These are phyloP conservation scores for Thunnus albacares DNA, from an alignment of 2,797 vertebrate genomes.

Conservation along the genomic window DNA sequence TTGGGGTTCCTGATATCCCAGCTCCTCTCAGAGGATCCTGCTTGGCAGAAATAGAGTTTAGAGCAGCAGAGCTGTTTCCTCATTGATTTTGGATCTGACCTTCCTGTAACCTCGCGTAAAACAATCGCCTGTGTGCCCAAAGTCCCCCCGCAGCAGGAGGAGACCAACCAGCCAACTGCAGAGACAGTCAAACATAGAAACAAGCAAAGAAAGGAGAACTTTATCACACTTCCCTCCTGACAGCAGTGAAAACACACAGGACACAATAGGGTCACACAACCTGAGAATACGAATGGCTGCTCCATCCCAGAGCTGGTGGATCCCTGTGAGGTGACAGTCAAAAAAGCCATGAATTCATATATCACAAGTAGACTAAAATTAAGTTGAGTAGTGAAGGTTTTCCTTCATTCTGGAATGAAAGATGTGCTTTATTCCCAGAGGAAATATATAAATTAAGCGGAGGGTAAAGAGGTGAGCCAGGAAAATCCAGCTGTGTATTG, in stretches of 20 bases:
- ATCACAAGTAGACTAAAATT: background rate
- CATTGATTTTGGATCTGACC: slow-evolving; percentile 89
- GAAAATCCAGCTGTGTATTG: slow-evolving; percentile 68
- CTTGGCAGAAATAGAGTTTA: slow-evolving; percentile 81
- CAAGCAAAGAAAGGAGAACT: slow-evolving; percentile 65
- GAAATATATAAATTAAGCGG: slow-evolving; percentile 66
- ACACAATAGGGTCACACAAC: slow-evolving; percentile 63
- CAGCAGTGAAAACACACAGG: slow-evolving; percentile 64
- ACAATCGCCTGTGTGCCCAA: slow-evolving; percentile 77
- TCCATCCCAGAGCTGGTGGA: slow-evolving; percentile 49
- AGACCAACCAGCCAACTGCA: slow-evolving; percentile 16
- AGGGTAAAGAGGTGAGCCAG: slow-evolving; percentile 73
- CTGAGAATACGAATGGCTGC: slow-evolving; percentile 46
- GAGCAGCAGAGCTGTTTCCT: slow-evolving; percentile 83
- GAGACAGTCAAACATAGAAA: slow-evolving; percentile 73
- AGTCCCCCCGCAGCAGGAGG: slow-evolving; percentile 58
- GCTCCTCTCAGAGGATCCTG: slow-evolving; percentile 75
- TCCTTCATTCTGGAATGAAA: slow-evolving; percentile 40
- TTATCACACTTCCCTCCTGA: slow-evolving; percentile 79
- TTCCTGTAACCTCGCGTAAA: slow-evolving; percentile 87
- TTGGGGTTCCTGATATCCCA: slow-evolving; percentile 76
- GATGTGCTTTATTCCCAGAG: slow-evolving; percentile 42
- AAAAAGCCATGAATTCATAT: slow-evolving; percentile 3
- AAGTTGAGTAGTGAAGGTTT: slow-evolving; percentile 9
- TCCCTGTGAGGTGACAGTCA: background rate